A percentile compares a stretch with the other conserved stretches of the same genome.
phyloP scores from a whole-genome alignment of 2,113 vertebrate genomes.

The Ptyas mucosa region DNA sequence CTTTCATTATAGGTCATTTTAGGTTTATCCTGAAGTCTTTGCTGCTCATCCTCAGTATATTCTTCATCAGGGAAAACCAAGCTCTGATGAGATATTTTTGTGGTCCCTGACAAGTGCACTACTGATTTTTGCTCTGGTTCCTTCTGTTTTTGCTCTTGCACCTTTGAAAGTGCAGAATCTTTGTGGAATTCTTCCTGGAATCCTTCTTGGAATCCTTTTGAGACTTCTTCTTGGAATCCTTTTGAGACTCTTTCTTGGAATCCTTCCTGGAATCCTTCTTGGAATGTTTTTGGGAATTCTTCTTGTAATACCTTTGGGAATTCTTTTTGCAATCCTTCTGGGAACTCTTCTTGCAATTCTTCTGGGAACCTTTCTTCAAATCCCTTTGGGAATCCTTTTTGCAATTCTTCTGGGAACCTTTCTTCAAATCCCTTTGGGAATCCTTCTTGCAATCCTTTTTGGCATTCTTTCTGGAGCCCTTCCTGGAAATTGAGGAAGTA shows the following conservation, averaged over 20 bases:
- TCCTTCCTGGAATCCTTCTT: neutral
- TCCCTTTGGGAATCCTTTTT: no score
- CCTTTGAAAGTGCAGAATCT: neutral
- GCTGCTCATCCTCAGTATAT: neutral
- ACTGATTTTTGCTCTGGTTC: neutral
- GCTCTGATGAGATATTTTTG: neutral
- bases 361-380: no score
- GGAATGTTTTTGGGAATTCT: neutral
- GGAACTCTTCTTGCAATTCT: no score
- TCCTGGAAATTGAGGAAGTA: neutral
- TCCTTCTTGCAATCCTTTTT: neutral
- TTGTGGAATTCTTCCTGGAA: neutral
- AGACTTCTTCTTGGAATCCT: neutral
- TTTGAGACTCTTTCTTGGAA: neutral
- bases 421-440: no score
- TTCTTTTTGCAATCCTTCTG: neutral
- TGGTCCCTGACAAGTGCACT: neutral
- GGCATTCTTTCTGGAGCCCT: neutral
- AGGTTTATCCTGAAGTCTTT: neutral
- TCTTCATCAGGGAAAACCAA: neutral
- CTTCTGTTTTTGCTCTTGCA: neutral
- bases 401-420: no score
- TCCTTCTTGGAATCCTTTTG: neutral
- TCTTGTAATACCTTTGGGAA: neutral
- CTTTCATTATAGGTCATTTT: rapidly evolving